Evolutionary conservation across 2,888 invertebrate species (phyloP).

Genomic region (Troilus luridus): DNA sequence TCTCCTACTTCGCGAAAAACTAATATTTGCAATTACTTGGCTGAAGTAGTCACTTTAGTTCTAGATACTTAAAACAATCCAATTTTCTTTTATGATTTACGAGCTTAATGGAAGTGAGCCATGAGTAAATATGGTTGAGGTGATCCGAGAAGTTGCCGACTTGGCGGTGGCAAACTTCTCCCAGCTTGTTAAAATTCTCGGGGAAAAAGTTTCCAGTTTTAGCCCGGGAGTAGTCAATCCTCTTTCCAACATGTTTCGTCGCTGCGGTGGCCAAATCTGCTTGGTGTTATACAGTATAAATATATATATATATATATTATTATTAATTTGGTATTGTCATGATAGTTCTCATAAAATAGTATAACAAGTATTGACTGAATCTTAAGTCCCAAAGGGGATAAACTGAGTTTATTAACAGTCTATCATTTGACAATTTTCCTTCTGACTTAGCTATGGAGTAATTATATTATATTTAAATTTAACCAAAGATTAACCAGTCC

Average conservation of each 20-base stretch:
- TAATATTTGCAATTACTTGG: background rate
- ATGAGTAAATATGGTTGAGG: constrained; percentile 36
- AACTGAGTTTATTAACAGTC: too few species aligned
- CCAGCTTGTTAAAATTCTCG: background rate
- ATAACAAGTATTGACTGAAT: too few species aligned
- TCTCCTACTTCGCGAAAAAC: too few species aligned
- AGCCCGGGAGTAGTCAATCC: background rate
- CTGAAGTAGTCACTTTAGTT: background rate
- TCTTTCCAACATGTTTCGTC: background rate
- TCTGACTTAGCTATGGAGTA: background rate
- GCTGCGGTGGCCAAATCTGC: background rate
- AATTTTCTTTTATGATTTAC: background rate
- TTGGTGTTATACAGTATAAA: too few species aligned
- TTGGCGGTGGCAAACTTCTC: background rate
- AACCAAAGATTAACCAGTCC: too few species aligned
- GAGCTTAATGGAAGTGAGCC: constrained; percentile 19
- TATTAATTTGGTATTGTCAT: too few species aligned
- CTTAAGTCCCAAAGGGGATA: too few species aligned
- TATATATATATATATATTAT: too few species aligned
- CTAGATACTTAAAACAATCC: background rate
- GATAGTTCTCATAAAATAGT: too few species aligned
- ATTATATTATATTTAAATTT: background rate
- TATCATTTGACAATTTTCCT: too few species aligned
- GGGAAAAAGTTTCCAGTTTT: constrained; percentile 22
- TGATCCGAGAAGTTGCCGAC: constrained; percentile 7